Conservation (phyloP, 2,888 invertebrate genomes). For the Orthosia gothica region DNA sequence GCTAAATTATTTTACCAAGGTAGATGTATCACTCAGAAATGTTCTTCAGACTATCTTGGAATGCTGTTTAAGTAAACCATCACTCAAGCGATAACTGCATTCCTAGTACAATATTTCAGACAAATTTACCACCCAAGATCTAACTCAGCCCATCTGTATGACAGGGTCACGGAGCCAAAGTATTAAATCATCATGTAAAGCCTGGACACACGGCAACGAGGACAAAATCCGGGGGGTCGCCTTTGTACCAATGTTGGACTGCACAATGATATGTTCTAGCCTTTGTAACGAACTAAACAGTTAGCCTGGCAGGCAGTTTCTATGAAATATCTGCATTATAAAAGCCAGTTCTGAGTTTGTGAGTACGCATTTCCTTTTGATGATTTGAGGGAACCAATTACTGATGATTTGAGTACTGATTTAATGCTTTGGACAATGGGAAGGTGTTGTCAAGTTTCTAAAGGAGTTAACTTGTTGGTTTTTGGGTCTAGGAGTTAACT, state of each 20-base stretch:
- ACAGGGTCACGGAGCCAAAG: conserved; percentile 35
- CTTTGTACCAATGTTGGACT: conserved; percentile 52
- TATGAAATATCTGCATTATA: conserved; percentile 56
- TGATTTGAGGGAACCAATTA: neutral
- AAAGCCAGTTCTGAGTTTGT: conserved; percentile 31
- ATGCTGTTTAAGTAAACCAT: neutral
- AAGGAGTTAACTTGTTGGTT: neutral
- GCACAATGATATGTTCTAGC: conserved; percentile 53
- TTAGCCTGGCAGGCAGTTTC: conserved; percentile 38
- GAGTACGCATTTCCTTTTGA: conserved; percentile 26
- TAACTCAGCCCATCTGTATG: conserved; percentile 3
- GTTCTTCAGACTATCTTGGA: too few relatives aligned
- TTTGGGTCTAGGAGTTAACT: neutral
- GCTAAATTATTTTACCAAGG: too few relatives aligned
- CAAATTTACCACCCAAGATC: conserved; percentile 19
- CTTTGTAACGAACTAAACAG: conserved; percentile 40
- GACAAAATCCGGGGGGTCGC: conserved; percentile 55
- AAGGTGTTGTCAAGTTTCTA: neutral
- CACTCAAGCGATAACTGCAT: neutral
- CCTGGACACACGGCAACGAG: conserved; percentile 36
- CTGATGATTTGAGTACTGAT: neutral
- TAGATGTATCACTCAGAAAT: too few relatives aligned
- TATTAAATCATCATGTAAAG: conserved; percentile 45
- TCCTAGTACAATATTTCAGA: neutral
- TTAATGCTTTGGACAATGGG: neutral